Conservation (phyloP, 1,140 invertebrate species). For the Pseudomyrmex sp. region DNA sequence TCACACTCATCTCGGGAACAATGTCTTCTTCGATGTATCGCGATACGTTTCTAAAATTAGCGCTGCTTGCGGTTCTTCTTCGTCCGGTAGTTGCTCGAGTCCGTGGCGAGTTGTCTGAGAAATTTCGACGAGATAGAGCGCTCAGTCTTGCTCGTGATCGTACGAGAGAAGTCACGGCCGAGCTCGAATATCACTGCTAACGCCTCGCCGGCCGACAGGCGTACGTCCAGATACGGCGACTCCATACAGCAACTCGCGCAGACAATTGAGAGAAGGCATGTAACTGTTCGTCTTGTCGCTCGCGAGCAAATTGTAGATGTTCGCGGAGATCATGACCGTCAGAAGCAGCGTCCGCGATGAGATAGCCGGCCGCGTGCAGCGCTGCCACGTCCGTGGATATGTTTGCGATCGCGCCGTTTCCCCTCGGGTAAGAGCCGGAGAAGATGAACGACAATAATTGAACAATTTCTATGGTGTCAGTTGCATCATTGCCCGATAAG, state of each 20-base stretch:
- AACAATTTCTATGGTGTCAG: conserved; percentile 90
- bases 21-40: conserved; percentile 90
- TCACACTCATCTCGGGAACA: conserved; percentile 90
- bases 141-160: conserved; percentile 88
- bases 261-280: conserved; percentile 87
- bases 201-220: conserved; percentile 95
- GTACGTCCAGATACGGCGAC: conserved; percentile 93
- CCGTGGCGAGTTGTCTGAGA: conserved; percentile 93
- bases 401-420: conserved; percentile 90
- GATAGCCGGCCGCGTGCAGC: conserved; percentile 90
- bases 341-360: conserved; percentile 94
- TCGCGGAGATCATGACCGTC: conserved; percentile 90
- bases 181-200: conserved; percentile 95
- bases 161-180: conserved; percentile 89
- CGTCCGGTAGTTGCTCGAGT: conserved; percentile 95
- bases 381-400: conserved; percentile 89
- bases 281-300: conserved; percentile 80
- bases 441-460: conserved; percentile 93
- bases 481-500: conserved; percentile 91
- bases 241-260: conserved; percentile 91
- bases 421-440: conserved; percentile 92
- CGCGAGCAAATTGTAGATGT: conserved; percentile 86
- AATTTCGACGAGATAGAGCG: conserved; percentile 86
- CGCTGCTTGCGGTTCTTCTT: conserved; percentile 96
- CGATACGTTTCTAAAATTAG: conserved; percentile 95